phyloP scores from a whole-genome alignment of 2,797 vertebrate species.

The Phoebastria nigripes region DNA sequence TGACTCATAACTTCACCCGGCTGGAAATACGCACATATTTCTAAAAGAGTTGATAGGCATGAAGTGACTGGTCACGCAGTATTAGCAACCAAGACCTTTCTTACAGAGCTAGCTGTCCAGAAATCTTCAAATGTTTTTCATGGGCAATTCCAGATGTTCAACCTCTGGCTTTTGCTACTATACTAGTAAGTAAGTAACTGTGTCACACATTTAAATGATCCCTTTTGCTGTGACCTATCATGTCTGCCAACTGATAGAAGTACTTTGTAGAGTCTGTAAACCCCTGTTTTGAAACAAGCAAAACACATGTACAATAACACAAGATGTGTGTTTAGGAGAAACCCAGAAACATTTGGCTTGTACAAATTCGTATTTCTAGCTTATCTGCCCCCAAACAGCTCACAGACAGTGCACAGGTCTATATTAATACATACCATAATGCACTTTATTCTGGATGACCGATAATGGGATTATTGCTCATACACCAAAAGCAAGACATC shows the following conservation, averaged over 20 bases:
- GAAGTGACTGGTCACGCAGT: background rate
- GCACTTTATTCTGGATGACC: slow-evolving; percentile 37
- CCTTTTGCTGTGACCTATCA: background rate
- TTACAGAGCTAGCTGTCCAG: background rate
- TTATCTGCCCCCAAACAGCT: slow-evolving; percentile 1
- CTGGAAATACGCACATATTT: background rate
- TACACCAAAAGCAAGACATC: background rate
- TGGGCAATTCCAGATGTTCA: background rate
- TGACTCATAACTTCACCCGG: background rate
- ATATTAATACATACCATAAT: background rate
- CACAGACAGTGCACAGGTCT: background rate
- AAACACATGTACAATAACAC: background rate
- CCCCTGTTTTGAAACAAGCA: background rate
- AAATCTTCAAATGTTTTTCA: background rate
- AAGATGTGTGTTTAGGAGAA: background rate
- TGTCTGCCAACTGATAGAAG: background rate
- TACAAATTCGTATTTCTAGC: background rate
- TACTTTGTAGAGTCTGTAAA: background rate
- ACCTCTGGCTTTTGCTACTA: background rate
- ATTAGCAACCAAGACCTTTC: background rate
- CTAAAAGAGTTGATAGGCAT: background rate
- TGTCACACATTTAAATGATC: background rate
- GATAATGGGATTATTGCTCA: slow-evolving; percentile 49
- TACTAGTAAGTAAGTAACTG: background rate
- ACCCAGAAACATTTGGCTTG: background rate